phyloP scores from a whole-genome alignment of 1,140 invertebrate species.

The Bombus sibiricus region DNA sequence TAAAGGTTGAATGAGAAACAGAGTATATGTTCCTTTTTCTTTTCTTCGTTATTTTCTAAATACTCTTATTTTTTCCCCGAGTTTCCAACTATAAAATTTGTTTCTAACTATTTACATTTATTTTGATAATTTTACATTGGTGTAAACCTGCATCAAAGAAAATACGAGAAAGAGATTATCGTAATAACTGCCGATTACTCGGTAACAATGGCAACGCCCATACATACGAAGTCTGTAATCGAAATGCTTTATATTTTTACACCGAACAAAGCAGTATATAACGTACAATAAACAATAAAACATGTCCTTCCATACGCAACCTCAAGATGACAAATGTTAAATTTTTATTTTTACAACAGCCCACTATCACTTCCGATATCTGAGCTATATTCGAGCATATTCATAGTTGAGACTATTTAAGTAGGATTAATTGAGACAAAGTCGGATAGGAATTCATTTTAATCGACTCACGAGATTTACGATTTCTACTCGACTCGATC shows the following conservation, averaged over 20 bases:
- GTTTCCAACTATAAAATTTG: neutral
- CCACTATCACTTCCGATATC: constrained; percentile 72
- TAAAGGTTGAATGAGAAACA: neutral
- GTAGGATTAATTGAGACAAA: constrained; percentile 61
- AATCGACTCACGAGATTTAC: constrained; percentile 62
- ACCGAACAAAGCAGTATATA: constrained; percentile 76
- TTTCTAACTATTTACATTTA: neutral
- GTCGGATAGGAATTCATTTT: constrained; percentile 66
- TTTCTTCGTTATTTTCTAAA: neutral
- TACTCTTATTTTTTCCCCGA: no score
- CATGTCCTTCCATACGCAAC: constrained; percentile 81
- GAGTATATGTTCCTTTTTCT: neutral
- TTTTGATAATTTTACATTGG: neutral
- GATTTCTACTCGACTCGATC: constrained; percentile 67
- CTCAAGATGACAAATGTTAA: constrained; percentile 79
- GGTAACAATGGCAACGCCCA: constrained; percentile 67
- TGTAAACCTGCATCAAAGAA: constrained; percentile 68
- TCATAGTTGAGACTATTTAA: constrained; percentile 68
- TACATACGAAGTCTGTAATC: constrained; percentile 75
- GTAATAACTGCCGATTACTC: constrained; percentile 64
- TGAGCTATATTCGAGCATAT: constrained; percentile 69
- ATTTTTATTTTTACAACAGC: constrained; percentile 76
- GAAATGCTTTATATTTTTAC: constrained; percentile 82
- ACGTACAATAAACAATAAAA: constrained; percentile 78
- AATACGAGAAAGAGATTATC: constrained; percentile 63